Conservation (phyloP, 1,140 invertebrate species). For the Formica exsecta region DNA sequence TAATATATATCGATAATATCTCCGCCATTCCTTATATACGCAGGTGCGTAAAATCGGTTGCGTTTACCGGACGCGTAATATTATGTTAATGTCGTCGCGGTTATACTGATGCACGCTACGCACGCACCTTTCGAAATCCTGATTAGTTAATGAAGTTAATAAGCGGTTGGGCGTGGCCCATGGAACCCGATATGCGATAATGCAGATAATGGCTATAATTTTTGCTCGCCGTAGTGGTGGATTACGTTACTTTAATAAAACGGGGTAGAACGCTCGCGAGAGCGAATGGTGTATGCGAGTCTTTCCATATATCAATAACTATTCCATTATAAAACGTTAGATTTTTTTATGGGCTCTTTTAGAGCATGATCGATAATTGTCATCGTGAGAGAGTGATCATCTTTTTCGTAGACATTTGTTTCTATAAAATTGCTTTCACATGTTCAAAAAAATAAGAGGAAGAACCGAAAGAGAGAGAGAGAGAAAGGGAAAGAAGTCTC, state of each 20-base stretch:
- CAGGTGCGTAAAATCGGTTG: conserved; percentile 42
- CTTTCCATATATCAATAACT: conserved; percentile 4
- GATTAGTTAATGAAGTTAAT: conserved; percentile 65
- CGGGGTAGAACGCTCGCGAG: conserved; percentile 30
- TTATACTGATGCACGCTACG: conserved; percentile 16
- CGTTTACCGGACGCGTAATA: conserved; percentile 25
- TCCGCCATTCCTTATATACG: background rate
- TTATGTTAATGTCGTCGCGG: conserved; percentile 50
- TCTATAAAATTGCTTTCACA: conserved; percentile 41
- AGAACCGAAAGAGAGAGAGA: background rate
- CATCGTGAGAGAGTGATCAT: conserved; percentile 32
- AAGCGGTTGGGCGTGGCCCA: conserved; percentile 59
- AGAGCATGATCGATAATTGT: conserved; percentile 43
- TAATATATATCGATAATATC: conserved; percentile 13
- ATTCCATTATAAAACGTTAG: conserved; percentile 17
- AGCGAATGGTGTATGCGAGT: conserved; percentile 20
- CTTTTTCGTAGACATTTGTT: conserved; percentile 49
- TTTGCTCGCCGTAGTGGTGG: conserved; percentile 45
- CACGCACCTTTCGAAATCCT: conserved; percentile 61
- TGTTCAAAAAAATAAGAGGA: background rate
- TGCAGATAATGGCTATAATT: conserved; percentile 63
- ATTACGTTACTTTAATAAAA: conserved; percentile 64
- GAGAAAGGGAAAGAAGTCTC: background rate
- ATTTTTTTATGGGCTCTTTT: conserved; percentile 36
- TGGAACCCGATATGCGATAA: conserved; percentile 59